A percentile compares a stretch with the other conserved stretches of the same genome.
Conservation (phyloP, 1,140 invertebrate species). For the Thalassaphorura encarpata region DNA sequence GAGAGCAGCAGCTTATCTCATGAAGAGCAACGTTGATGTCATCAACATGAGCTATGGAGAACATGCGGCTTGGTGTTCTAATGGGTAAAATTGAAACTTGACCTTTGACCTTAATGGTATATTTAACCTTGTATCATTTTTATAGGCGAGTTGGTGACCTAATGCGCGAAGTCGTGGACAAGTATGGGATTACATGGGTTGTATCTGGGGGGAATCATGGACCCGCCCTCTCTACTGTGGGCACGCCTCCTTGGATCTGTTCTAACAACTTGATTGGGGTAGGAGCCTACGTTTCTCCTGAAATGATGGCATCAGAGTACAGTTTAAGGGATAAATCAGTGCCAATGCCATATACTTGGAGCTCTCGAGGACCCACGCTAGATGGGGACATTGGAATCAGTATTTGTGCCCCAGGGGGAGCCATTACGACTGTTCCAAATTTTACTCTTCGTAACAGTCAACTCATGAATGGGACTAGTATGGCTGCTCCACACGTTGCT, state of each 20-base stretch:
- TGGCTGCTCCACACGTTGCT: constrained; percentile 73
- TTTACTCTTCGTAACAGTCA: constrained; percentile 79
- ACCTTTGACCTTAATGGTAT: not conserved
- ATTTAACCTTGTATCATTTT: constrained; percentile 19
- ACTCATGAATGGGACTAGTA: constrained; percentile 70
- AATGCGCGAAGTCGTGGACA: constrained; percentile 82
- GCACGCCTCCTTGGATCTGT: constrained; percentile 79
- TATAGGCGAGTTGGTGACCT: constrained; percentile 68
- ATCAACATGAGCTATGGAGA: constrained; percentile 99
- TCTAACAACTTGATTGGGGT: constrained; percentile 76
- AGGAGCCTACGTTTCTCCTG: constrained; percentile 90
- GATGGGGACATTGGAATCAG: constrained; percentile 82
- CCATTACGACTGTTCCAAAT: constrained; percentile 88
- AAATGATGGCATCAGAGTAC: constrained; percentile 96
- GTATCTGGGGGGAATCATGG: constrained; percentile 90
- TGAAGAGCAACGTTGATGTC: constrained; percentile 69
- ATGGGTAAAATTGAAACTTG: constrained; percentile 8
- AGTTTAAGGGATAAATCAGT: constrained; percentile 72
- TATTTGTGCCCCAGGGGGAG: constrained; percentile 90
- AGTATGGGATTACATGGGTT: constrained; percentile 85
- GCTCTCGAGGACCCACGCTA: constrained; percentile 74
- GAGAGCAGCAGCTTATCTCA: constrained; percentile 76
- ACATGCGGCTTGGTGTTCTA: constrained; percentile 62
- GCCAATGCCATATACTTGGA: constrained; percentile 87
- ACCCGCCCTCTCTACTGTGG: constrained; percentile 82